Percentiles rank a stretch among this genome's conserved stretches.
These are phyloP conservation scores for Alethe diademata DNA, from an alignment of 2,113 vertebrate species.

Conservation along the genomic window DNA sequence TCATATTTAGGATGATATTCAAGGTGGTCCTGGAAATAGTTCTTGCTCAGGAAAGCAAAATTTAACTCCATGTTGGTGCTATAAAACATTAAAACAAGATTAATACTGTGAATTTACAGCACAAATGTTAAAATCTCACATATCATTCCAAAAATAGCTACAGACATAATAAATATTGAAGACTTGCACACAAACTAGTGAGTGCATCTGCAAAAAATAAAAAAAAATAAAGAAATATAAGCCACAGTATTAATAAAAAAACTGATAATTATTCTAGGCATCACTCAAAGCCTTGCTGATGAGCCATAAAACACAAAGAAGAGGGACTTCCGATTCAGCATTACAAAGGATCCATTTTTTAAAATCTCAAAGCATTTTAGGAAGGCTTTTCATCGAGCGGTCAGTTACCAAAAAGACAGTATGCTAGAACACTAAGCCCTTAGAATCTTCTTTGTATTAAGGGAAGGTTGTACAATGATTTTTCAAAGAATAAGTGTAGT, in stretches of 20 bases:
- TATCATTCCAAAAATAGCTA: not conserved
- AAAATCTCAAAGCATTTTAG: not conserved
- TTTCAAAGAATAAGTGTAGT: not conserved
- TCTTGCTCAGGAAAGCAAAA: not conserved
- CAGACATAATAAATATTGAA: not conserved
- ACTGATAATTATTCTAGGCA: accelerated
- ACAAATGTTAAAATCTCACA: not conserved
- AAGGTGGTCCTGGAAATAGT: not conserved
- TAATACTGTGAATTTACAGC: not conserved
- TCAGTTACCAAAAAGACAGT: not conserved
- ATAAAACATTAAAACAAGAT: not conserved
- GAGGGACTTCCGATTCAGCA: not conserved
- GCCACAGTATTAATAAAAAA: not conserved
- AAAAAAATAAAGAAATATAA: not conserved
- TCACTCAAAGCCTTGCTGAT: not conserved
- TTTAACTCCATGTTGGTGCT: not conserved
- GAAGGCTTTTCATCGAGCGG: not conserved
- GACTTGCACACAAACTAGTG: not conserved
- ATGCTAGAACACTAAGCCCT: not conserved
- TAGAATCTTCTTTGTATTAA: not conserved
- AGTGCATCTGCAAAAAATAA: not conserved
- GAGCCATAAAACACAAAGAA: not conserved
- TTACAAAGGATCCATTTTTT: not conserved
- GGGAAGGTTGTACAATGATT: not conserved
- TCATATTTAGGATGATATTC: not conserved